Base-by-base conservation (phyloP, 2,797 vertebrate genomes). In the Lepidocolaptes lacrymiger region DNA sequence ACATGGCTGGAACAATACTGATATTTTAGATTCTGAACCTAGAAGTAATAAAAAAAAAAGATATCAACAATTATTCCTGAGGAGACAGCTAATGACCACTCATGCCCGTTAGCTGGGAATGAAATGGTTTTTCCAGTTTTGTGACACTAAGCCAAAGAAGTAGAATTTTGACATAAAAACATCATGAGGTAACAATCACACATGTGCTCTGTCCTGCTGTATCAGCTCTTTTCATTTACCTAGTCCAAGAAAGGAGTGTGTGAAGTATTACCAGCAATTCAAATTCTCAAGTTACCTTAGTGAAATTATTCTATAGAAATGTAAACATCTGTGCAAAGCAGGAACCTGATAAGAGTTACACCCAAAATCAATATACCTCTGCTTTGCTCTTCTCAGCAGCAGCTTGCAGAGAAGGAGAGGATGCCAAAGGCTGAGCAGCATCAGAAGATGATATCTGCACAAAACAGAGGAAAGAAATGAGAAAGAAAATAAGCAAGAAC, bases 341-440 rank as follows among this genome's bases (percentile, higher is more conserved):
- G 68, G 24, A 82, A 91, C 71, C 76, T 73, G 72, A 64, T 49
- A 91, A 85, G 52, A 86, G 75, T 67, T 64, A 83, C 81, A 92
- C 43, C 74, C 67, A 3, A 89, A 94, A 94, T 4, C 75, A 85
- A 56, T 91, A 96, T 98, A 99, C 99, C 99, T 99, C 99, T 92
- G 98, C 97, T 98, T 98, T 99, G 98, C 93, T 99, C 98, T 98
- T 98, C 97, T 99, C 99, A 96, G 95, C 97, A 97, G 98, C 97
- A 97, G 98, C 97, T 98, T 98, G 98, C 82, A 98, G 98, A 98
- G 99, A 98, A 81, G 98, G 98, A 85, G 98, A 99, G 90, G 98
- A 98, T 97, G 98, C 97, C 97, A 98, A 97, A 97, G 98, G 97
- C 96, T 98, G 98, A 97, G 98, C 96, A 93, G 97, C 98, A 96